Base-by-base conservation (phyloP, 2,888 invertebrate species). In the Brenthis ino region DNA sequence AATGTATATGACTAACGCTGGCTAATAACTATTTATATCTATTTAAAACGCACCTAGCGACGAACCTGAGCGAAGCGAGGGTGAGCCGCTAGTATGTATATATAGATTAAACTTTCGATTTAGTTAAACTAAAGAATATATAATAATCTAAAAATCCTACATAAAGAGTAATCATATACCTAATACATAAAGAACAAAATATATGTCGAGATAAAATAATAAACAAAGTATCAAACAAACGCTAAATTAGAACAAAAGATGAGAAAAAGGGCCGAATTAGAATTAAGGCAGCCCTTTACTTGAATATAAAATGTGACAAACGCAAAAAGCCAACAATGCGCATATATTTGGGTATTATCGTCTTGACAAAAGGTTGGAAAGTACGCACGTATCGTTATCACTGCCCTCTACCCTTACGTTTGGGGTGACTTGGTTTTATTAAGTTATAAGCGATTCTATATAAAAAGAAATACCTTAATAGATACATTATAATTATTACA, bases 301-400 rank as follows among this genome's bases (percentile, higher is more conserved):
- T 80, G 77, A 81, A 82, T 60, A 67, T 73, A 73, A 73, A 73
- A 82, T 81, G 82, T 87, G 88, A 87, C 89, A 89, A 86, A 88
- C 83, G 80, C 87, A 88, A 84, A 86, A 87, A 85, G 57, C 81
- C 85, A 84, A 88, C 86, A 87, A 82, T 82, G 83, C 85, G 87
- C 88, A 89, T 89, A 89, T 86, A 87, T 90, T 86, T 85, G 80
- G 80, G 85, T 85, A 90, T 91, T 91, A 91, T 91, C 91, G 82
- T 83, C 84, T 83, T 74, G 83, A 91, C 91, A 91, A 91, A 91
- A 91, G 91, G 91, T 87, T 91, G 90, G 89, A 90, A 91, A 91
- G 91, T 91, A 86, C 82, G 87, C 90, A 90, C 90, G 90, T 89
- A 89, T 87, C 88, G 83, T 86, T 90, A 90, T 90, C 90, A 85